A percentile compares a stretch with the other conserved stretches of the same genome.
phyloP scores from a whole-genome alignment of 2,113 vertebrate genomes.

The Rhadina sibilatrix region DNA sequence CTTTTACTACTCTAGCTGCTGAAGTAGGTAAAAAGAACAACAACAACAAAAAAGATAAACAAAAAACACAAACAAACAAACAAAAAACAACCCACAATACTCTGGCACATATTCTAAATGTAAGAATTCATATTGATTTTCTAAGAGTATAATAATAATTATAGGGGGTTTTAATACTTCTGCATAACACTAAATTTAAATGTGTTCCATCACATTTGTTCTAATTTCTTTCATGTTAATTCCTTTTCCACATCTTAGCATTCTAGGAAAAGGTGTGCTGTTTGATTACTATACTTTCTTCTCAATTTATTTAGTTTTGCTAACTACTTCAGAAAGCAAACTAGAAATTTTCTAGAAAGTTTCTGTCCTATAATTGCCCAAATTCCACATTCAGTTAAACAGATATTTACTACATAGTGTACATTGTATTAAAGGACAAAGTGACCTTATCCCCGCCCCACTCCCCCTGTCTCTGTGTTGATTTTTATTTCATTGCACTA shows the following conservation, averaged over 20 bases:
- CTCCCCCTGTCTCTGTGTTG: not conserved
- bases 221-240: not conserved
- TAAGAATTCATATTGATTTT: not conserved
- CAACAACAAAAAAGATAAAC: not conserved
- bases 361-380: not conserved
- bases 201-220: not conserved
- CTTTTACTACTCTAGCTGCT: not conserved
- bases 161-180: rapidly evolving
- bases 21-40: not conserved
- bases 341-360: not conserved
- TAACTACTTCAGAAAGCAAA: not conserved
- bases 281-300: not conserved
- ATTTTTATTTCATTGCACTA: slow-evolving; percentile 50
- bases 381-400: not conserved
- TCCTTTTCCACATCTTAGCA: not conserved
- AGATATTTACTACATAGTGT: not conserved
- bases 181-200: not conserved
- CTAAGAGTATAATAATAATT: not conserved
- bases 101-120: not conserved
- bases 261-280: not conserved
- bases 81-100: not conserved
- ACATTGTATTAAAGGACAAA: not conserved
- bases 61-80: too few species aligned
- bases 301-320: not conserved
- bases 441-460: not conserved